phyloP scores from a whole-genome alignment of 2,797 vertebrate species.

The Heteromormyrus szaboi region DNA sequence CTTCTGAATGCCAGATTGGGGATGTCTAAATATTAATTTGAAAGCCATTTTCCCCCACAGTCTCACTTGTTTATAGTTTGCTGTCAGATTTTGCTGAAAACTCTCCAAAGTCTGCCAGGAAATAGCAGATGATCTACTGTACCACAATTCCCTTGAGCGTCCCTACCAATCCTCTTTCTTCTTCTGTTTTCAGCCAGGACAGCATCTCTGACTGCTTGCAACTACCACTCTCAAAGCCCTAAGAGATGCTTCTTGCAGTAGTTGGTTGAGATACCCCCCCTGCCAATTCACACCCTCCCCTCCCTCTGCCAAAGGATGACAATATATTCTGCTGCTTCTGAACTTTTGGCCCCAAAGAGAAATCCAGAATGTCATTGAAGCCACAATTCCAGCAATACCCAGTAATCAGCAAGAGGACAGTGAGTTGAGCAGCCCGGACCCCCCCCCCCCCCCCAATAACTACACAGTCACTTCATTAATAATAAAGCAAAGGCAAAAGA shows the following conservation, averaged over 20 bases:
- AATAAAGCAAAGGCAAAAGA: not conserved
- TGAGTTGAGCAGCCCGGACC: not conserved
- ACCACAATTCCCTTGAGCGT: not conserved
- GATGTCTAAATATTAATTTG: not conserved
- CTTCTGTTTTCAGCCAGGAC: not conserved
- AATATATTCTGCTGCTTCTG: not conserved
- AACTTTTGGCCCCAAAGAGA: not conserved
- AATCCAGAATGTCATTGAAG: not conserved
- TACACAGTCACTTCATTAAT: conserved; percentile 11
- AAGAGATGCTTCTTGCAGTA: not conserved
- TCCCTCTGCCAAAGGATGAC: not conserved
- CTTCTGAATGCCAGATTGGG: not conserved
- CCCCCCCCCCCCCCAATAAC: not conserved
- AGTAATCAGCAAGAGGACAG: not conserved
- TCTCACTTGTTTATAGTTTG: not conserved
- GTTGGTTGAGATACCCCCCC: not conserved
- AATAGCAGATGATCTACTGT: not conserved
- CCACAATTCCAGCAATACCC: not conserved
- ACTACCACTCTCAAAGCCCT: not conserved
- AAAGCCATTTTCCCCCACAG: not conserved
- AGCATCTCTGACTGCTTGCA: not conserved
- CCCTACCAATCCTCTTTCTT: not conserved
- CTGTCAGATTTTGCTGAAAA: not conserved
- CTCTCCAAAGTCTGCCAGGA: not conserved
- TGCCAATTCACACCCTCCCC: not conserved